Base-by-base conservation (phyloP, 1,140 invertebrate species). In the Lanistes nyassanus region DNA sequence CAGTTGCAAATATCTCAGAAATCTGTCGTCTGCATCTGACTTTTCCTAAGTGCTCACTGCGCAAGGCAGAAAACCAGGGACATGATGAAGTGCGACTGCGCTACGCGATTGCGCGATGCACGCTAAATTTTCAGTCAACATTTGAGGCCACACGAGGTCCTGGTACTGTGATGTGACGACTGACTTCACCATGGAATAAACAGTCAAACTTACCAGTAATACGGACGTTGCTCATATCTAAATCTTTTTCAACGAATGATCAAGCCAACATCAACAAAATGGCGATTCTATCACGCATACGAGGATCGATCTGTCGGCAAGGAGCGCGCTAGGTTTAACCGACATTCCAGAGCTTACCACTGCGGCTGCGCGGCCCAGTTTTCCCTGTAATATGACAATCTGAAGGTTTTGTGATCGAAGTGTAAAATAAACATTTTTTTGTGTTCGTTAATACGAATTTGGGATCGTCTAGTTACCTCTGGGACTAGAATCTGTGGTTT, bases 1-100 rank as follows among this genome's bases (percentile, higher is more conserved):
- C 42, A 47, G 42, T 47, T 47, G 42, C 9, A 47, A 47, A 47
- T 47, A 47, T 47, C 42, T 11, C 66, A 3, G 16, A 58, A 68
- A 71, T 47, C 70, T 70, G 71, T 68, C 58, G 65, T 76, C 68
- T 76, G 70, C 74, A 79, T 67, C 69, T 67, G 42, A 39, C 62
- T 68, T 64, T 70, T 62, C 66, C 36, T 73, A 51, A 65, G 58
- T 56, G 36, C 68, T 47, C 77, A 79, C 77, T 79, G 77, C 77
- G 77, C 74, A 78, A 58, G 74, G 26, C 68, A 64, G 39, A 42
- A 60, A 68, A 53, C 7, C 31, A 29, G 60, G 67, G 55, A 79
- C 75, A 62, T 53, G 68, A 74, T 74, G 67, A 74, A 75, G 74
- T 79, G 77, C 77, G 77, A 76, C 77, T 79, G 77, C 77, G 77